Evolutionary conservation across 2,113 vertebrate species (phyloP).

Genomic region (Recurvirostra avosetta): DNA sequence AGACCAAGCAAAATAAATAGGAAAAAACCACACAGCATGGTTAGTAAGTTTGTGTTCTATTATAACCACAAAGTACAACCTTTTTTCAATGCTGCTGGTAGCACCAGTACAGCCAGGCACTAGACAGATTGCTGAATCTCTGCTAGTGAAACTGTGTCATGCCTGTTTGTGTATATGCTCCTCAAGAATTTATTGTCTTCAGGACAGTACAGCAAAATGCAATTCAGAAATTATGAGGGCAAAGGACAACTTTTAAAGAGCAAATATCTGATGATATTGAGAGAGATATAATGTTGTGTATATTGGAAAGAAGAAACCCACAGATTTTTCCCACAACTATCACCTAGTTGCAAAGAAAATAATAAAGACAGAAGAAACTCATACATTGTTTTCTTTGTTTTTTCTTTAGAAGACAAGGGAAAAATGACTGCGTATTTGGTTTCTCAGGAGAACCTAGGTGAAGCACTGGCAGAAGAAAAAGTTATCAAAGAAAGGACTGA

Average conservation of each 20-base stretch:
- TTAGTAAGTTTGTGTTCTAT: not conserved
- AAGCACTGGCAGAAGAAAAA: not conserved
- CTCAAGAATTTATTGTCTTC: not conserved
- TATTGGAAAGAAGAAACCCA: not conserved
- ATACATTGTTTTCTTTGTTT: not conserved
- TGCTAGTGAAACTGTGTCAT: not conserved
- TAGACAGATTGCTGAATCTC: not conserved
- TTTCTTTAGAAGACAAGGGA: not conserved
- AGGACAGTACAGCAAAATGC: not conserved
- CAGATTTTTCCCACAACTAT: not conserved
- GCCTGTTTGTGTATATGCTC: not conserved
- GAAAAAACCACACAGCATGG: not conserved
- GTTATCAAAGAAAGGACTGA: not conserved
- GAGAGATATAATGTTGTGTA: not conserved
- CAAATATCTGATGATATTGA: not conserved
- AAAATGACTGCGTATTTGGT: not conserved
- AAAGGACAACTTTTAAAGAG: not conserved
- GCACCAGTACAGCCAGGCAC: not conserved
- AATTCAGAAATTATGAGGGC: not conserved
- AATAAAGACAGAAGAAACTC: not conserved
- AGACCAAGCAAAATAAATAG: not conserved
- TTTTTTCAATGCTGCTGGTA: not conserved
- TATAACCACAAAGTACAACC: not conserved
- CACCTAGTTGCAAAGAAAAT: not conserved
- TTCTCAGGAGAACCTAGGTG: not conserved